These are phyloP conservation scores for Trilocha varians DNA, from an alignment of 2,888 invertebrate species.

Conservation along the genomic window DNA sequence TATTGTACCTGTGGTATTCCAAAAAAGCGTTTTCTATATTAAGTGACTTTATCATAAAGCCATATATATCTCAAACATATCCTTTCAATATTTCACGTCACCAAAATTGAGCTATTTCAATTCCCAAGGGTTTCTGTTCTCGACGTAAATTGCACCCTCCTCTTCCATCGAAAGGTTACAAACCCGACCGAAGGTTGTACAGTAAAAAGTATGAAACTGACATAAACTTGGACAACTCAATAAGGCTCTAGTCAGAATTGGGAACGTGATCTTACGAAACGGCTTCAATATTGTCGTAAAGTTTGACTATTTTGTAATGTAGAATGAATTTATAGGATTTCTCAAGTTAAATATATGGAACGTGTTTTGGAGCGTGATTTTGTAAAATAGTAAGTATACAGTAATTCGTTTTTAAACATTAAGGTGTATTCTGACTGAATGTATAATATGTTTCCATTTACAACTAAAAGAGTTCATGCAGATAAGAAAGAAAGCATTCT, in stretches of 20 bases:
- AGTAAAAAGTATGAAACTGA: slow-evolving; percentile 10
- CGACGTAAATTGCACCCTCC: slow-evolving; percentile 21
- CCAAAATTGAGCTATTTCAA: slow-evolving; percentile 30
- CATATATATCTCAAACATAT: not conserved
- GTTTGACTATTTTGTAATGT: not conserved
- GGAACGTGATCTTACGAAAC: slow-evolving; percentile 1
- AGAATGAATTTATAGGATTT: no score
- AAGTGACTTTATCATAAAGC: no score
- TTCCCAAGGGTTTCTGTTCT: slow-evolving; percentile 21
- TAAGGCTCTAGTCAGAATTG: not conserved
- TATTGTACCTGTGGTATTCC: no score
- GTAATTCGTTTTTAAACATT: no score
- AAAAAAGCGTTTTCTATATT: no score
- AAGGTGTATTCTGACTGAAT: no score
- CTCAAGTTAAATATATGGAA: no score
- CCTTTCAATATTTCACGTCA: slow-evolving; percentile 28
- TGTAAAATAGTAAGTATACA: no score
- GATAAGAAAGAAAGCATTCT: no score
- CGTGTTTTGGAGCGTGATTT: no score
- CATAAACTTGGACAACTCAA: slow-evolving; percentile 7
- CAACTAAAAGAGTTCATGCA: no score
- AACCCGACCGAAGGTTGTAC: slow-evolving; percentile 6
- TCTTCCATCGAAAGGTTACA: slow-evolving; percentile 7
- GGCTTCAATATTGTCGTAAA: not conserved
- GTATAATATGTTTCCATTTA: no score